Evolutionary conservation across 2,888 invertebrate genomes (phyloP).

Genomic region (Parochlus steinenii): DNA sequence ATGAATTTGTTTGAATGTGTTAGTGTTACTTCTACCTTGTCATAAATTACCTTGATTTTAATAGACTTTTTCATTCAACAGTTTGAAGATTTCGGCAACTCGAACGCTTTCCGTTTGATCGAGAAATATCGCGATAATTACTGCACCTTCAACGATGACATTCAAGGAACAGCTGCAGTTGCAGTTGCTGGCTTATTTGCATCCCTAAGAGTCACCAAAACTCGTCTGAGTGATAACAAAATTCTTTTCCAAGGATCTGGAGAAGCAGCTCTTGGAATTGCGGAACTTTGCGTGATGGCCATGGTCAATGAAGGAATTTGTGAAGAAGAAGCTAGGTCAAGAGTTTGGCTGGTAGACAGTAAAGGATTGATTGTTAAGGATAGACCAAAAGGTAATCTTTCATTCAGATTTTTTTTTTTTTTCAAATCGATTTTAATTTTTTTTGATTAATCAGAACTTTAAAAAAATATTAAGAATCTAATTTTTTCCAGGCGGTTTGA

Average conservation of each 20-base stretch:
- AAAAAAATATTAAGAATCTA: too few species aligned
- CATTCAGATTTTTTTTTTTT: too few species aligned
- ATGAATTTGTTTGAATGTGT: background rate
- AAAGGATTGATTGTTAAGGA: conserved; percentile 83
- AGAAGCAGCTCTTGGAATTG: conserved; percentile 92
- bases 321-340: conserved; percentile 55
- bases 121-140: conserved; percentile 74
- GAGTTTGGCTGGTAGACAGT: conserved; percentile 93
- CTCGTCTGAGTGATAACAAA: conserved; percentile 62
- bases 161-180: conserved; percentile 38
- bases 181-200: conserved; percentile 88
- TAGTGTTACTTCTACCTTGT: conserved; percentile 1
- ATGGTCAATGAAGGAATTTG: conserved; percentile 74
- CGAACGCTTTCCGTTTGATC: conserved; percentile 87
- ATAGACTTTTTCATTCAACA: too few species aligned
- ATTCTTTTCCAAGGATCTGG: conserved; percentile 95
- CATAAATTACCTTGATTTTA: conserved; percentile 15
- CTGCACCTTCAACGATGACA: conserved; percentile 98
- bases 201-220: conserved; percentile 68
- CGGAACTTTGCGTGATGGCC: conserved; percentile 78
- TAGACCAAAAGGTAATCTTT: conserved; percentile 67
- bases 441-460: too few species aligned
- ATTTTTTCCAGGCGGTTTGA: too few species aligned
- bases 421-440: too few species aligned
- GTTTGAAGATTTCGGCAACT: conserved; percentile 98